Conservation (phyloP, 1,140 invertebrate species). For the Dinoponera quadriceps region DNA sequence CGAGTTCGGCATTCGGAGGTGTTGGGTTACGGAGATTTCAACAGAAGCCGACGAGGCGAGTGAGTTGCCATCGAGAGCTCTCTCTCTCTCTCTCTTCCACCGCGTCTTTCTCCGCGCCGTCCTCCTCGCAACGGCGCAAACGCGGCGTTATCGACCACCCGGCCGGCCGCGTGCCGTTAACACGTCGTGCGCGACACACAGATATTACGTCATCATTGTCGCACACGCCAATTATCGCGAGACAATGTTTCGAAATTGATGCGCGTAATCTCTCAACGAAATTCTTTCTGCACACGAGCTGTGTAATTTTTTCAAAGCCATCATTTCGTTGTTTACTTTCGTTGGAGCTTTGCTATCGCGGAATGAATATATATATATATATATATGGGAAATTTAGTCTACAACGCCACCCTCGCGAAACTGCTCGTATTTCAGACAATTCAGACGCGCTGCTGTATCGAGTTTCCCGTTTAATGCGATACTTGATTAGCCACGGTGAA, state of each 20-base stretch:
- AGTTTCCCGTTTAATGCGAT: slow-evolving; percentile 80
- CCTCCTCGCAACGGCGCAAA: slow-evolving; percentile 75
- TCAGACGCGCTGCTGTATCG: slow-evolving; percentile 67
- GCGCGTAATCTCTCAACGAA: too few species aligned
- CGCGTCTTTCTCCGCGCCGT: not conserved
- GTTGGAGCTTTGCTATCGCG: too few species aligned
- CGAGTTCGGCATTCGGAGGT: slow-evolving; percentile 70
- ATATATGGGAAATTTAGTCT: slow-evolving; percentile 43
- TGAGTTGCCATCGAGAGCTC: slow-evolving; percentile 68
- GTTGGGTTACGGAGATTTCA: slow-evolving; percentile 82
- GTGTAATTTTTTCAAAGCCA: too few species aligned
- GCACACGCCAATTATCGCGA: too few species aligned
- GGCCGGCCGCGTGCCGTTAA: slow-evolving; percentile 21
- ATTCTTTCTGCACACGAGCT: too few species aligned
- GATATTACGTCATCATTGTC: too few species aligned
- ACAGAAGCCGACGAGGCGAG: slow-evolving; percentile 70
- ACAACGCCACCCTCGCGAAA: slow-evolving; percentile 6
- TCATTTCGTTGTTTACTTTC: too few species aligned
- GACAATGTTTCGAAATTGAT: too few species aligned
- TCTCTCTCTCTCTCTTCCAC: not conserved
- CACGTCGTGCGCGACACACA: too few species aligned
- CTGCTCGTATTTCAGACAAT: slow-evolving; percentile 43
- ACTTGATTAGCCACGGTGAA: slow-evolving; percentile 79
- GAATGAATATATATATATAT: too few species aligned
- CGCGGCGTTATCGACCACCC: slow-evolving; percentile 79